Evolutionary conservation across 2,888 invertebrate species (phyloP).

Genomic region (Muscina levida): DNA sequence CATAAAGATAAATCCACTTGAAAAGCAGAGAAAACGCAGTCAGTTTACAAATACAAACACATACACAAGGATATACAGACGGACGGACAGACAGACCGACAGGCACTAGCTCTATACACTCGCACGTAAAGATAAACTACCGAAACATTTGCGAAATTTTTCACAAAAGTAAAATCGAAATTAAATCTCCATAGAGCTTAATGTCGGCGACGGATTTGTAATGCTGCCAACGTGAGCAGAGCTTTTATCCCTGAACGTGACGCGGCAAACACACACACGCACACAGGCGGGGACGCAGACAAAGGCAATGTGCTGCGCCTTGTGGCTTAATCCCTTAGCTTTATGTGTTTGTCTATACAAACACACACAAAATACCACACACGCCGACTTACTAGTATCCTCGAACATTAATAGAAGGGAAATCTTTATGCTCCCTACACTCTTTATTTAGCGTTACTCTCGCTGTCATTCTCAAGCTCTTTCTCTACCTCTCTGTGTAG

Average conservation of each 20-base stretch:
- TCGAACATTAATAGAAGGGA: neutral
- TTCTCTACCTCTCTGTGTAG: neutral
- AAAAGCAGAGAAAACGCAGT: conserved; percentile 24
- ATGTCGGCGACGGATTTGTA: conserved; percentile 65
- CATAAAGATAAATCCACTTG: conserved; percentile 37
- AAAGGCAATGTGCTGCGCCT: conserved; percentile 45
- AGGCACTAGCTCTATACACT: conserved; percentile 32
- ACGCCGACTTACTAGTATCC: neutral
- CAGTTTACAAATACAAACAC: conserved; percentile 7
- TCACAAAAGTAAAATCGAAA: conserved; percentile 64
- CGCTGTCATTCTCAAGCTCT: no score
- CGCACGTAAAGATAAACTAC: conserved; percentile 37
- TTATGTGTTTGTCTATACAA: conserved; percentile 42
- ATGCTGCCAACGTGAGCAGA: conserved; percentile 57
- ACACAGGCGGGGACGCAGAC: neutral
- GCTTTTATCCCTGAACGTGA: conserved; percentile 62
- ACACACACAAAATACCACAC: conserved; percentile 7
- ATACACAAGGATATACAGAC: conserved; percentile 7
- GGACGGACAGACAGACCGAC: conserved; percentile 30
- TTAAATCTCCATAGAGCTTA: conserved; percentile 64
- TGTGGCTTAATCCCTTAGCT: conserved; percentile 64
- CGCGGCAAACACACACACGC: neutral
- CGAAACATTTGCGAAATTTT: conserved; percentile 48
- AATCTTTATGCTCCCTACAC: neutral
- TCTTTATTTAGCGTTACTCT: neutral